Conservation (phyloP, 2,888 invertebrate species). For the Andrena fulva region DNA sequence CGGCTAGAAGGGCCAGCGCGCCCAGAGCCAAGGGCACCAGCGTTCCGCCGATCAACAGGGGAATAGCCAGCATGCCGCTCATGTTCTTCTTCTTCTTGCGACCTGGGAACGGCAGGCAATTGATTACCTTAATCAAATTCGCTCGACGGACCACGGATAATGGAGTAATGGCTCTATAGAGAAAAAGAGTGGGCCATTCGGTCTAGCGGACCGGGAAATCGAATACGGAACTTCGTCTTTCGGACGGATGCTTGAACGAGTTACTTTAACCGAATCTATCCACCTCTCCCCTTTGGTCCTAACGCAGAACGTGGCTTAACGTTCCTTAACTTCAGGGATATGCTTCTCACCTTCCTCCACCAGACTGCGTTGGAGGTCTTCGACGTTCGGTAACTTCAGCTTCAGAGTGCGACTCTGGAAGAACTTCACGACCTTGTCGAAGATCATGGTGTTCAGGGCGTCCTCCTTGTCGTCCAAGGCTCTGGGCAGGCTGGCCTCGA, state of each 20-base stretch:
- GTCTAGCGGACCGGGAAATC: constrained; percentile 51
- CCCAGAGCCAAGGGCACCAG: constrained; percentile 93
- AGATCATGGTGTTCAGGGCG: constrained; percentile 90
- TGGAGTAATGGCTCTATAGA: neutral
- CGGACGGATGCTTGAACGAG: constrained; percentile 20
- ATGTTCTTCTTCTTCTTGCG: constrained; percentile 91
- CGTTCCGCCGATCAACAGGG: constrained; percentile 92
- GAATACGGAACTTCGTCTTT: constrained; percentile 27
- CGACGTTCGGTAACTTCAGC: constrained; percentile 91
- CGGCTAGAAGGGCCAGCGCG: constrained; percentile 92
- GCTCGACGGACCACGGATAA: constrained; percentile 2
- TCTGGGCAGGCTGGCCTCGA: constrained; percentile 91
- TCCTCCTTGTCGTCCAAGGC: constrained; percentile 90
- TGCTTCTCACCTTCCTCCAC: constrained; percentile 86
- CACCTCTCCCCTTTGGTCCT: no score
- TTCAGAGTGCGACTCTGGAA: constrained; percentile 92
- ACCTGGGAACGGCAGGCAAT: constrained; percentile 70
- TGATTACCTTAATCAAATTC: constrained; percentile 10
- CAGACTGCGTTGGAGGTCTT: constrained; percentile 88
- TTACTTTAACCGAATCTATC: neutral
- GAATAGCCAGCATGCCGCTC: constrained; percentile 91
- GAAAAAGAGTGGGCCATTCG: constrained; percentile 44
- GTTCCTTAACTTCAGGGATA: neutral
- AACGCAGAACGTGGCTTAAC: neutral
- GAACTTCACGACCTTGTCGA: constrained; percentile 91